Evolutionary conservation across 92 coral and sea anemone species (phyloP), one percentile per base, ranked within the genome.

Genomic region (Parazoanthus swiftii): DNA sequence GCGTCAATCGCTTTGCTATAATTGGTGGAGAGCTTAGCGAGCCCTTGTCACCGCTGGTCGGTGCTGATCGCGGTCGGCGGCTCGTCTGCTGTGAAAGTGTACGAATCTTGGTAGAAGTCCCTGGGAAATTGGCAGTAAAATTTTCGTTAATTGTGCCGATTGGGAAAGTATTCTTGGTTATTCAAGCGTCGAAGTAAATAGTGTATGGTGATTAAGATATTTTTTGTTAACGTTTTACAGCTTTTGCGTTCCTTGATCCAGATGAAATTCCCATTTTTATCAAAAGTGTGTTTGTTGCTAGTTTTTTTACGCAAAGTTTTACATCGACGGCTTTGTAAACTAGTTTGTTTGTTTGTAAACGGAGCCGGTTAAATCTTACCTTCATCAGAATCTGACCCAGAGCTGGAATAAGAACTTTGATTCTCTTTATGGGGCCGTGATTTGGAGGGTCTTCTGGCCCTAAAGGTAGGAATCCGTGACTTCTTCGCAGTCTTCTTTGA

Each of bases 1-100:
- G n/a, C 36, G 65, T 46, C 8, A 56, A n/a, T 36, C 46, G 23
- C 78, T 83, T 46, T 70, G 86, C 29, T 70, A 2, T 44, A 11
- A 25, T 23, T 70, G 56, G 59, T 67, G 33, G 25, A 82, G 86
- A 77, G 25, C 46, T n/a, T 44, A 83, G 63, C 25, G 78, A 68
- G 11, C 37, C 25, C 44, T 70, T 72, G 14, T 16, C 39, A 46
- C 59, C 25, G 4, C 29, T 33, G 63, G 86, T 48, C 37, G 86
- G 86, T 33, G 86, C 86, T 43, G 86, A 83, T 72, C 78, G 77
- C 37, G 86, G 86, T 29, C 86, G 76, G 48, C 54, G 10, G 16
- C 33, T 50, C 43, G 48, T 80, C 42, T 80, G 70, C 50, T 20
- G 18, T 37, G 68, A 10, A 54, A 25, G 86, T n/a, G 21, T 36